phyloP scores from a whole-genome alignment of 2,888 invertebrate species.

The Falcaria lacertinaria region DNA sequence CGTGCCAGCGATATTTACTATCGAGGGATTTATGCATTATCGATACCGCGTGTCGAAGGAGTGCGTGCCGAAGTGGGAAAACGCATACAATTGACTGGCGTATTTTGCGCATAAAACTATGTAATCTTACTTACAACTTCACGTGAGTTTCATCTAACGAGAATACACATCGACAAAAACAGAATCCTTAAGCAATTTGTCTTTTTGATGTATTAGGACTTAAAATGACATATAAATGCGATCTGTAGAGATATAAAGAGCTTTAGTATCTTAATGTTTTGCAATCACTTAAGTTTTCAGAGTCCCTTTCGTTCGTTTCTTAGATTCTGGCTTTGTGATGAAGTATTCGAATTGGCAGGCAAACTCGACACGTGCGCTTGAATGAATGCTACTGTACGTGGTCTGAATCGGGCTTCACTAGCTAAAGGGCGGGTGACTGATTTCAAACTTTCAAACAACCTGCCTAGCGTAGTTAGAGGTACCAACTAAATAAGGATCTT shows the following conservation, averaged over 20 bases:
- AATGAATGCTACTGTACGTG: constrained; percentile 45
- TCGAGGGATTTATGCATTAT: constrained; percentile 26
- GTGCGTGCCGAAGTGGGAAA: constrained; percentile 13
- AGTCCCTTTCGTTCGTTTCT: constrained; percentile 14
- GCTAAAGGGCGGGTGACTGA: constrained; percentile 22
- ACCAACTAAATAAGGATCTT: too few species aligned
- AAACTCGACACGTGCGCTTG: constrained; percentile 40
- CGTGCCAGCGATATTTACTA: constrained; percentile 27
- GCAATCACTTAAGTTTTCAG: constrained; percentile 4
- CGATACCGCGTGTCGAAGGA: constrained; percentile 14
- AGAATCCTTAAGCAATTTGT: too few species aligned
- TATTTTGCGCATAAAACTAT: too few species aligned
- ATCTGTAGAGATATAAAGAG: too few species aligned
- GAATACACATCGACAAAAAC: too few species aligned
- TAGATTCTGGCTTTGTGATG: constrained; percentile 37
- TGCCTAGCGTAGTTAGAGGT: constrained; percentile 1
- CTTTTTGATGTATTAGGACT: too few species aligned
- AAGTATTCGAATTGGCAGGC: constrained; percentile 41
- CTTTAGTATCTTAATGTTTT: background rate
- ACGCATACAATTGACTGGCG: background rate
- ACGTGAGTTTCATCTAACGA: too few species aligned
- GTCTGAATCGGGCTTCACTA: constrained; percentile 29
- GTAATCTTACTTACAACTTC: too few species aligned
- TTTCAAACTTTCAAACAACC: constrained; percentile 22
- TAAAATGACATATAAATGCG: too few species aligned